These are phyloP conservation scores for Drosophila subpulchrella DNA, from an alignment of 1,140 invertebrate species.

Conservation along the genomic window DNA sequence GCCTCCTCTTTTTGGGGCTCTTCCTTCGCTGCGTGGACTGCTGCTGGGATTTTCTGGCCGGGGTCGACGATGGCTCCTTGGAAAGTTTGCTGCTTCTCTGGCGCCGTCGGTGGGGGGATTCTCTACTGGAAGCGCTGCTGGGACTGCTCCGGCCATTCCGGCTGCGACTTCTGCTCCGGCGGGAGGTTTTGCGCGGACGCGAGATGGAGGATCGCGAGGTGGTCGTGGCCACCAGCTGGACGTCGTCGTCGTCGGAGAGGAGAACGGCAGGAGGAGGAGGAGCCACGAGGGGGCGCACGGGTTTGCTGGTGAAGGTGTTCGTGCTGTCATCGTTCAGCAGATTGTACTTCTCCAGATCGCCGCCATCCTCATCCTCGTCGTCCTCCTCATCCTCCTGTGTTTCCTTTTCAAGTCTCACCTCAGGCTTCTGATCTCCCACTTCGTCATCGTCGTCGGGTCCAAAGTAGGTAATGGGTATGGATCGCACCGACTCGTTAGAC, in stretches of 20 bases:
- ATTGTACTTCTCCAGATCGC: conserved; percentile 72
- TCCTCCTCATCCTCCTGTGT: conserved; percentile 3
- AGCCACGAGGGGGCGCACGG: conserved; percentile 3
- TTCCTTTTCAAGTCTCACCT: background rate
- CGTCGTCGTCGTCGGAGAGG: conserved; percentile 78
- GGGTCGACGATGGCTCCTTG: conserved; percentile 17
- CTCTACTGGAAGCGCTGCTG: conserved; percentile 35
- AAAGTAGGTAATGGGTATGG: conserved; percentile 82
- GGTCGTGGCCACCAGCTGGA: conserved; percentile 59
- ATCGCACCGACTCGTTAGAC: conserved; percentile 76
- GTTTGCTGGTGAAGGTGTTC: conserved; percentile 65
- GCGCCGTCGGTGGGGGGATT: conserved; percentile 24
- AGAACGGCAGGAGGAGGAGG: conserved; percentile 38
- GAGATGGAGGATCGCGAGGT: conserved; percentile 11
- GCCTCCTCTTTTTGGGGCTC: conserved; percentile 35
- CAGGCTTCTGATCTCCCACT: background rate
- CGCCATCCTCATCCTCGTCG: conserved; percentile 55
- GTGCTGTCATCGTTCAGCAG: conserved; percentile 74
- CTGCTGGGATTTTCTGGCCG: conserved; percentile 27
- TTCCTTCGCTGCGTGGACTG: conserved; percentile 22
- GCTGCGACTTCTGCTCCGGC: conserved; percentile 42
- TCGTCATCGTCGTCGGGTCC: conserved; percentile 70
- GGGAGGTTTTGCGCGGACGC: conserved; percentile 31
- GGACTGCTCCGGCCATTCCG: conserved; percentile 24
- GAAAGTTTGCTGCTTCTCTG: conserved; percentile 37